Evolutionary conservation across 2,888 invertebrate genomes (phyloP).

Genomic region (Buathra laborator): DNA sequence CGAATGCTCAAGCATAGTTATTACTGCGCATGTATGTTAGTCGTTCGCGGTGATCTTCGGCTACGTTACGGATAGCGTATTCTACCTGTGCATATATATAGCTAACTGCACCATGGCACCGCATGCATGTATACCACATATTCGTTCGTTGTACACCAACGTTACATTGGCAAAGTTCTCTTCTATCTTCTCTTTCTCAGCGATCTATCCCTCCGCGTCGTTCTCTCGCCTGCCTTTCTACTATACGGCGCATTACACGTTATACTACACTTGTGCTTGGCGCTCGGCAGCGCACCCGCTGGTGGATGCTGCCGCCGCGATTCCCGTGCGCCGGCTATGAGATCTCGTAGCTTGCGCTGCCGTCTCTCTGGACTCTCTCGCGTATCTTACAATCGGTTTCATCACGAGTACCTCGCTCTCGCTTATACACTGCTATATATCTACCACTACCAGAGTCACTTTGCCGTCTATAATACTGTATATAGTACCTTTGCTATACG

Average conservation of each 20-base stretch:
- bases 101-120: conserved; percentile 35
- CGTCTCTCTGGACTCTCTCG: conserved; percentile 63
- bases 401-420: conserved; percentile 73
- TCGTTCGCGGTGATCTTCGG: conserved; percentile 54
- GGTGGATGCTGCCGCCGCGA: conserved; percentile 73
- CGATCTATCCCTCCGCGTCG: conserved; percentile 53
- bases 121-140: conserved; percentile 16
- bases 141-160: conserved; percentile 3
- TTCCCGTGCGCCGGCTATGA: conserved; percentile 41
- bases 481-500: conserved; percentile 43
- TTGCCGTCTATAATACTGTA: conserved; percentile 62
- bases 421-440: conserved; percentile 12
- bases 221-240: conserved; percentile 75
- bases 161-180: conserved; percentile 22
- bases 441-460: conserved; percentile 46
- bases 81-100: conserved; percentile 41
- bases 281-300: conserved; percentile 49
- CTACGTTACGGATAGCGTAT: conserved; percentile 24
- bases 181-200: conserved; percentile 43
- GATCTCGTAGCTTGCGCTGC: conserved; percentile 56
- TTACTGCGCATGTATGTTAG: conserved; percentile 36
- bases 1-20: background rate
- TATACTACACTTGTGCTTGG: conserved; percentile 77
- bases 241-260: conserved; percentile 76
- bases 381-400: conserved; percentile 79